A percentile compares a stretch with the other conserved stretches of the same genome.
These are phyloP conservation scores for Catocala sponsa DNA, from an alignment of 2,888 invertebrate genomes.

Conservation along the genomic window DNA sequence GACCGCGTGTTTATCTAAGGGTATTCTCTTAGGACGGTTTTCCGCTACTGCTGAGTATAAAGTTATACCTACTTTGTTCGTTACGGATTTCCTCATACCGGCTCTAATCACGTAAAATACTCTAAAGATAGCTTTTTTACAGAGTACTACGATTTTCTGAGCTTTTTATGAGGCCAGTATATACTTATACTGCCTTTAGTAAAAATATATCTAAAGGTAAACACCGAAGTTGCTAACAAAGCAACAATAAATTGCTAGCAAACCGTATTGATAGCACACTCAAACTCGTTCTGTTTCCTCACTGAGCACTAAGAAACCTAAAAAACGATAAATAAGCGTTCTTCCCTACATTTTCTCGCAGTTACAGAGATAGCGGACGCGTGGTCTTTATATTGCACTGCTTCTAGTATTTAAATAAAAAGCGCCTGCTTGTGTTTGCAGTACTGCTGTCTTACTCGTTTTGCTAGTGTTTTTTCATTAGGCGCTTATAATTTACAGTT, in stretches of 20 bases:
- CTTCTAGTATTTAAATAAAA: neutral
- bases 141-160: too few relatives aligned
- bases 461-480: neutral
- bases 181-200: too few relatives aligned
- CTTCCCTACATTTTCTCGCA: neutral
- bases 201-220: neutral
- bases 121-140: too few relatives aligned
- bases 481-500: neutral
- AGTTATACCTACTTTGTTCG: too few relatives aligned
- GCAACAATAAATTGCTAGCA: conserved; percentile 1
- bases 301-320: conserved; percentile 1
- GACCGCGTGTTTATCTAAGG: too few relatives aligned
- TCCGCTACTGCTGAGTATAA: too few relatives aligned
- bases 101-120: too few relatives aligned
- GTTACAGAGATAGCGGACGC: neutral
- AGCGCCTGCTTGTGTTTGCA: neutral
- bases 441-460: neutral
- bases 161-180: too few relatives aligned
- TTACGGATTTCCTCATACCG: too few relatives aligned
- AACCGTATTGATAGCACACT: conserved; percentile 4
- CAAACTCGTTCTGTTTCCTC: neutral
- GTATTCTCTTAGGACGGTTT: too few relatives aligned
- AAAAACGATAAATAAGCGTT: neutral
- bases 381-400: neutral
- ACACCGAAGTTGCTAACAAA: neutral